phyloP scores from a whole-genome alignment of 1,140 invertebrate species.

The Stenopsyche tienmushanensis region DNA sequence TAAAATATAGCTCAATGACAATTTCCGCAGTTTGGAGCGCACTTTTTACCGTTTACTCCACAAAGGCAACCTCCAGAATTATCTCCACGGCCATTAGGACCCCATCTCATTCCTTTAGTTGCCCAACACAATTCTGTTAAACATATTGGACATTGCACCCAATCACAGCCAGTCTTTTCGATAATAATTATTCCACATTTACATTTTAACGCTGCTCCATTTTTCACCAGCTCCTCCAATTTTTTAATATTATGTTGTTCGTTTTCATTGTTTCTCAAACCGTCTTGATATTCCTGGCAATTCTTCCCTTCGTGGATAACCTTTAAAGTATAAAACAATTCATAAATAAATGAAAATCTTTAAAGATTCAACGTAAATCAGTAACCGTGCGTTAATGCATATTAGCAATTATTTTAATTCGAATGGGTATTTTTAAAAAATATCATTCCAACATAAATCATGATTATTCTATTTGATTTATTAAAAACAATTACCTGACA shows the following conservation, averaged over 20 bases:
- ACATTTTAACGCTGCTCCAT: no score
- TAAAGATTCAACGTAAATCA: no score
- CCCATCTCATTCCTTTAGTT: neutral
- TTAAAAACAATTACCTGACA: neutral
- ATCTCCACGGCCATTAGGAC: neutral
- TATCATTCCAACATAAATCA: no score
- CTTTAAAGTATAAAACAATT: neutral
- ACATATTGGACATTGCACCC: neutral
- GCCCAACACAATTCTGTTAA: slow-evolving; percentile 1
- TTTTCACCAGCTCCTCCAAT: no score
- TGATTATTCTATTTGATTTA: neutral
- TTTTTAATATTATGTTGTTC: no score
- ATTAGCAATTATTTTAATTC: no score
- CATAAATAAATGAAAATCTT: no score
- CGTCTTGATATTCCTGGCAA: neutral
- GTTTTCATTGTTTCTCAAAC: neutral
- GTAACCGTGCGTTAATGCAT: neutral
- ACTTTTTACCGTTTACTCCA: neutral
- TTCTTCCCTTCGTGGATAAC: neutral
- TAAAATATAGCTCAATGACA: neutral
- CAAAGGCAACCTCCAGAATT: neutral
- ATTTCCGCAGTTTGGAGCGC: neutral
- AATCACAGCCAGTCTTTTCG: neutral
- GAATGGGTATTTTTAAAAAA: no score
- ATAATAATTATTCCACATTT: neutral